Evolutionary conservation across 2,797 vertebrate genomes (phyloP), one percentile per base, ranked within the genome.

Genomic region (Neosilurus mollespiculum): DNA sequence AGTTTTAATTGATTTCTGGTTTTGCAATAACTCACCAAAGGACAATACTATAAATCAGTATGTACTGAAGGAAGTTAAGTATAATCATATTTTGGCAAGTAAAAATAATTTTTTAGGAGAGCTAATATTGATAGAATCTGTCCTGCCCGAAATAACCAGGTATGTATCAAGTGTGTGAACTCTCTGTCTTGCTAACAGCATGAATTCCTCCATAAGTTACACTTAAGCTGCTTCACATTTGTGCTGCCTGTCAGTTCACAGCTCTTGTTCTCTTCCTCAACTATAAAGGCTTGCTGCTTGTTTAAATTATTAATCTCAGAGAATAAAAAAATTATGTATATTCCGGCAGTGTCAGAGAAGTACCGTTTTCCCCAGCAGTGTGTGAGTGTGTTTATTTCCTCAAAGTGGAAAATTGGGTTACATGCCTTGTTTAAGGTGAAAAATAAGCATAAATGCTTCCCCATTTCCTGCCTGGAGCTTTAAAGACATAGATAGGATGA

Each of bases 151-250:
- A 76, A 11, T 59, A 54, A 64, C 6, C 53, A n/a, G 9, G 30
- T 56, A n/a, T 54, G 24, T 26, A 30, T 51, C 64, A 59, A 70
- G 78, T 77, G 64, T 84, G 30, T 58, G 56, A n/a, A 56, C 62
- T 30, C 16, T 20, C 56, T 71, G 12, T 66, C 51, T 75, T 54
- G 56, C 26, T 70, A 81, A 30, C 84, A 85, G 84, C 65, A 67
- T 67, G 83, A 14, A 73, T 12, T 80, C 65, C 58, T 26, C 61
- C 43, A 53, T 70, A 64, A 61, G 83, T 64, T 61, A 20, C 20
- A 12, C 59, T 77, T 69, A 84, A 81, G 65, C 59, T 59, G 78
- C 78, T 61, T 24, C 18, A 11, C 30, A 9, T 64, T 78, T 64
- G 65, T 81, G 71, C 71, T 24, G 56, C 53, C 61, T 71, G 73